phyloP scores from a whole-genome alignment of 2,113 vertebrate genomes.

The Gallinago paraguaiae region DNA sequence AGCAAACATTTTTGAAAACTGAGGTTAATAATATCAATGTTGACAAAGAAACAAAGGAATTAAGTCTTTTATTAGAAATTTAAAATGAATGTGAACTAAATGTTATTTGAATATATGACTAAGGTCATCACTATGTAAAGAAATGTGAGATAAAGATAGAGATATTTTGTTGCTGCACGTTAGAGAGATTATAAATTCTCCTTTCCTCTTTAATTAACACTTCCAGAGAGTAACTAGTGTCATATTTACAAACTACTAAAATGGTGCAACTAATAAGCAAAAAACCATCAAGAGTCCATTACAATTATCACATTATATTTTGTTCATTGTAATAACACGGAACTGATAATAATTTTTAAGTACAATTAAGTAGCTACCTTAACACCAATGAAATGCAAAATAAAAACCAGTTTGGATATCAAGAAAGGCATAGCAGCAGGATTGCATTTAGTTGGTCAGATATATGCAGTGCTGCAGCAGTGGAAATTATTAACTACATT shows the following conservation, averaged over 20 bases:
- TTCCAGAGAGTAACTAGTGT: neutral
- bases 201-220: constrained; percentile 10
- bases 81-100: neutral
- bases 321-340: neutral
- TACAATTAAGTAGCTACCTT: neutral
- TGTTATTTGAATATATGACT: neutral
- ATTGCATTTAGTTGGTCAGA: neutral
- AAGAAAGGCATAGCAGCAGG: neutral
- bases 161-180: neutral
- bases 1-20: constrained; percentile 5
- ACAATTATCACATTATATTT: constrained; percentile 34
- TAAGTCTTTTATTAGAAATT: constrained; percentile 27
- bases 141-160: neutral
- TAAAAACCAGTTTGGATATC: neutral
- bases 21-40: constrained; percentile 7
- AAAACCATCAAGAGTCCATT: constrained; percentile 30
- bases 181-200: neutral
- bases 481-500: neutral
- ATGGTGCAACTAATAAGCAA: neutral
- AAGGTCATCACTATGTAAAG: neutral
- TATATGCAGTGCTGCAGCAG: neutral
- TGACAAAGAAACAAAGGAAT: neutral
- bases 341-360: constrained; percentile 21
- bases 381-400: neutral
- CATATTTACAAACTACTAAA: constrained; percentile 23